These are phyloP conservation scores for Leptopilina syphax DNA, from an alignment of 2,888 invertebrate species.

Conservation along the genomic window DNA sequence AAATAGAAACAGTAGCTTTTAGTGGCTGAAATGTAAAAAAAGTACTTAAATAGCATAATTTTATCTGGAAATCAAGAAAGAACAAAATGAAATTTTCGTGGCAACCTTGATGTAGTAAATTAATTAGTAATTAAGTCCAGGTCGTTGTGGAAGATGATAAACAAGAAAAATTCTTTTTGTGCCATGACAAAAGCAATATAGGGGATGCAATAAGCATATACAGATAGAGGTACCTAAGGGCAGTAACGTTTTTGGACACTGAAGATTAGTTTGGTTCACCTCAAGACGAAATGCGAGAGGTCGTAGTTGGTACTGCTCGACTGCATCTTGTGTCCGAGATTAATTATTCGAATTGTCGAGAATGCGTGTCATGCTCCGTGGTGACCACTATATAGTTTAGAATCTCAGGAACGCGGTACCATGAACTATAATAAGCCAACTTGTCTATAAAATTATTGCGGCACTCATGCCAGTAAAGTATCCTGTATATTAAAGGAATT, in stretches of 20 bases:
- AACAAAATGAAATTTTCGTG: no score
- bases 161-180: neutral
- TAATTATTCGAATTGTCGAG: conserved; percentile 54
- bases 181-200: conserved; percentile 46
- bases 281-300: conserved; percentile 33
- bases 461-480: neutral
- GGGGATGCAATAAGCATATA: conserved; percentile 53
- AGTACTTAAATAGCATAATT: no score
- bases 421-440: conserved; percentile 12
- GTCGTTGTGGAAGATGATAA: neutral
- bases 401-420: conserved; percentile 19
- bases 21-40: no score
- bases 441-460: conserved; percentile 11
- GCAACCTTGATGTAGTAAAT: no score
- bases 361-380: conserved; percentile 44
- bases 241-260: conserved; percentile 56
- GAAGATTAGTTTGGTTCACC: conserved; percentile 58
- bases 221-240: conserved; percentile 51
- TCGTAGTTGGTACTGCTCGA: conserved; percentile 39
- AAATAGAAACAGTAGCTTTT: no score
- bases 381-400: conserved; percentile 27
- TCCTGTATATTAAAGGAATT: neutral
- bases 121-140: neutral
- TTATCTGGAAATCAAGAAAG: no score
- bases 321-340: conserved; percentile 44